A percentile compares a stretch with the other conserved stretches of the same genome.
phyloP scores from a whole-genome alignment of 2,113 vertebrate species.

The Aphelocoma coerulescens region DNA sequence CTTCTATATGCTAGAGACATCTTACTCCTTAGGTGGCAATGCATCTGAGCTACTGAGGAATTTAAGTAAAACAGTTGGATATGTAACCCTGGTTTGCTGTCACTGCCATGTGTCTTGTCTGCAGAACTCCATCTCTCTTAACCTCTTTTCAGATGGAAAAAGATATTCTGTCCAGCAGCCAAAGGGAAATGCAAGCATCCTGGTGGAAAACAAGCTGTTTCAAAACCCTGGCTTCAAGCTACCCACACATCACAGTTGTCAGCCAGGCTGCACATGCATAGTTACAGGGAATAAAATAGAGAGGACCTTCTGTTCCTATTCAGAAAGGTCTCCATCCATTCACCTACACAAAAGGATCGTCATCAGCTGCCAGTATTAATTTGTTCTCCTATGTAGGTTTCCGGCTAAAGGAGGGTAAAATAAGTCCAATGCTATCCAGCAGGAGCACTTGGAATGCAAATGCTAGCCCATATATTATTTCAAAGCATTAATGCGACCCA shows the following conservation, averaged over 20 bases:
- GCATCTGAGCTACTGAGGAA: not conserved
- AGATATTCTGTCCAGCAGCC: slow-evolving; percentile 53
- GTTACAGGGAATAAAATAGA: slow-evolving; percentile 56
- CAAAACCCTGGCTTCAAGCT: slow-evolving; percentile 61
- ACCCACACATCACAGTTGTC: slow-evolving; percentile 51
- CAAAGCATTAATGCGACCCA: not conserved
- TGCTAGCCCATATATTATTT: slow-evolving; percentile 15
- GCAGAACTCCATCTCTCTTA: slow-evolving; percentile 18
- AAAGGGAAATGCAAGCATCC: slow-evolving; percentile 62
- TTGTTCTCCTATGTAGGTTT: slow-evolving; percentile 42
- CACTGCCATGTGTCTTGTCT: slow-evolving; percentile 4
- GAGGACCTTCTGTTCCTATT: slow-evolving; percentile 59
- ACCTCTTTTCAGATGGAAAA: slow-evolving; percentile 44
- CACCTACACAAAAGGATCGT: slow-evolving; percentile 42
- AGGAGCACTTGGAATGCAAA: slow-evolving; percentile 38
- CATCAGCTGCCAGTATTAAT: slow-evolving; percentile 34
- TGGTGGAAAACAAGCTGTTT: slow-evolving; percentile 67
- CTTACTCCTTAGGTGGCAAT: not conserved
- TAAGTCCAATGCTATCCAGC: not conserved
- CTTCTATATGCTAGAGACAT: not conserved
- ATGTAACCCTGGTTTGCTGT: not conserved
- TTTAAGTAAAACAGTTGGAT: not conserved
- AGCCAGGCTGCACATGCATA: slow-evolving; percentile 41
- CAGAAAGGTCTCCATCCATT: slow-evolving; percentile 54
- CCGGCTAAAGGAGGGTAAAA: not conserved